Evolutionary conservation across 2,888 invertebrate species (phyloP), one percentile per base, ranked within the genome.

Genomic region (Drosophila koepferae): DNA sequence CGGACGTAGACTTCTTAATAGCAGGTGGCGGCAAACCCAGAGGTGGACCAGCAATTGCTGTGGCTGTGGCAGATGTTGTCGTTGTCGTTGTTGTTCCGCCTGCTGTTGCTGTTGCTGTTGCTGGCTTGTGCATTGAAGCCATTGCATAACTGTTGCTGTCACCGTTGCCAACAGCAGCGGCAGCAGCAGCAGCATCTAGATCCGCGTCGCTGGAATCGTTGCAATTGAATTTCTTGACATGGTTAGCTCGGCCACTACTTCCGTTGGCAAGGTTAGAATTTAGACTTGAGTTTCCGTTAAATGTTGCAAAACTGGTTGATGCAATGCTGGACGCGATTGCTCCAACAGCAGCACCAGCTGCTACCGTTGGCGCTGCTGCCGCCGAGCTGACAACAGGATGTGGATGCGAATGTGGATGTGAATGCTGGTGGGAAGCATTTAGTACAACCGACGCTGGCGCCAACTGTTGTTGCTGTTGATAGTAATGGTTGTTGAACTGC

Each of bases 261-360:
- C 82, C 82, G 84, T 85, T 85, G 83, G 77, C 80, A 82, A 90
- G 85, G 89, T 89, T 86, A 86, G 90, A 90, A 87, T 85, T 91
- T 86, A 90, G 83, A 91, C 82, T 91, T 72, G 90, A 85, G 86
- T 91, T 91, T 91, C 91, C 91, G 92, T 92, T 92, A 90, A 91
- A 92, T 87, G 92, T 82, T 77, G 91, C 83, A 80, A 86, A 90
- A 88, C 88, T 81, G 75, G 92, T 89, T 82, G 81, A 68, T 51
- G 82, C 58, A 20, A 31, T 49, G 44, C 34, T 74, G 16, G 68
- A 55, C 28, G 67, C 38, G 56, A 72, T 64, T 59, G 74, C 56
- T 54, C 38, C 38, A 38, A 14, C 38, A 38, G 38, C 41, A n/a
- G 54, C 46, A 49, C 67, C 54, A 72, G 77, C 56, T 59, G 79